Percentiles rank a stretch among this genome's conserved stretches.
Conservation (phyloP, 92 coral and sea anemone genomes). For the Porites rus region DNA sequence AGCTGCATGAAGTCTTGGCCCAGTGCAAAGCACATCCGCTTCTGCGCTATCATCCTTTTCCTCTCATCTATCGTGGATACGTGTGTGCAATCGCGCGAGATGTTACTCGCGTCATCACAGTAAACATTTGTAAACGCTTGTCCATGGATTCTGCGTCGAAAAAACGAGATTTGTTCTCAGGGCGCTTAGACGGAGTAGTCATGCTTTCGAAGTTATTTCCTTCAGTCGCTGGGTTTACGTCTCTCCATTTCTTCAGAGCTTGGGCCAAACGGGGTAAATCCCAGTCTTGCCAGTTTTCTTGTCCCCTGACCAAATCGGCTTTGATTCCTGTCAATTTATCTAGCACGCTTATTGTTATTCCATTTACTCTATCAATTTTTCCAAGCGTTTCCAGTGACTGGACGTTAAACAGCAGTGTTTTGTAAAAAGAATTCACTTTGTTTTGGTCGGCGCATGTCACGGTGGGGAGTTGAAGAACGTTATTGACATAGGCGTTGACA, state of each 20-base stretch:
- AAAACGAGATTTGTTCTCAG: background rate
- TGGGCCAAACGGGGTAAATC: background rate
- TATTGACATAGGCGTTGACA: background rate
- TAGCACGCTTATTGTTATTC: too few relatives aligned
- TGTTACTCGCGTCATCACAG: too few relatives aligned
- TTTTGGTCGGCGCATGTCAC: background rate
- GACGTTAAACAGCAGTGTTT: background rate
- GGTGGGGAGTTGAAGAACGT: background rate
- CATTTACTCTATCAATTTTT: too few relatives aligned
- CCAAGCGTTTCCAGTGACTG: too few relatives aligned
- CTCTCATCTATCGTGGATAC: too few relatives aligned
- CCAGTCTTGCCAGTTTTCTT: constrained; percentile 27
- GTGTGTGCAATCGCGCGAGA: too few relatives aligned
- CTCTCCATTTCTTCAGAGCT: constrained; percentile 28
- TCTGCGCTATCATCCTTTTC: too few relatives aligned
- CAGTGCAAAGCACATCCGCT: too few relatives aligned
- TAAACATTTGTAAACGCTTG: too few relatives aligned
- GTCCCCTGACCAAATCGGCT: background rate
- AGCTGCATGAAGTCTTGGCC: too few relatives aligned
- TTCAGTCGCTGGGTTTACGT: constrained; percentile 13
- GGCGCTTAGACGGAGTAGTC: background rate
- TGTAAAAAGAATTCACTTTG: background rate
- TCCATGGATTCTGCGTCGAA: too few relatives aligned
- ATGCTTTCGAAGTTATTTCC: background rate
- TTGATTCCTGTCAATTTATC: too few relatives aligned